phyloP scores from a whole-genome alignment of 2,888 invertebrate genomes.

The Diabrotica balteata region DNA sequence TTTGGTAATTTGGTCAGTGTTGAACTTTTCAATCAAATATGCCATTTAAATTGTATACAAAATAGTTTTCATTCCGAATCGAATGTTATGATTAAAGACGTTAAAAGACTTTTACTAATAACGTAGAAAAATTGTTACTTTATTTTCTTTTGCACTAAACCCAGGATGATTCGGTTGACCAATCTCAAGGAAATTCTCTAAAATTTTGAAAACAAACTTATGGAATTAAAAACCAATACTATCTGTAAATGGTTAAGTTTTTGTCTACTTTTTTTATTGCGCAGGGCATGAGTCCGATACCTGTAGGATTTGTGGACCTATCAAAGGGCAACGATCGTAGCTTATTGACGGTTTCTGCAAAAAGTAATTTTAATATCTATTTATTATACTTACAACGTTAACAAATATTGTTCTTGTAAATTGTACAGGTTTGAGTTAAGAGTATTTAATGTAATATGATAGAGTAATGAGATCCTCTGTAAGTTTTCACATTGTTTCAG shows the following conservation, averaged over 20 bases:
- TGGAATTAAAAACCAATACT: too few species aligned
- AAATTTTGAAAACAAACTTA: neutral
- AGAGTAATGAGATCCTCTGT: neutral
- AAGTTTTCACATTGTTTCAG: neutral
- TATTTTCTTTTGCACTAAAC: slow-evolving; percentile 11
- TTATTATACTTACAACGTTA: too few species aligned
- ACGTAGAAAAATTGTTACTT: slow-evolving; percentile 3
- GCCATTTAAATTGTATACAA: too few species aligned
- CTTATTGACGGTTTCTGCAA: slow-evolving; percentile 16
- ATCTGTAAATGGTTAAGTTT: neutral
- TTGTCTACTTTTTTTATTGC: slow-evolving; percentile 18
- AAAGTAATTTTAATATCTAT: slow-evolving; percentile 19
- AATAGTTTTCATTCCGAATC: too few species aligned
- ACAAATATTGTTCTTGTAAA: slow-evolving; percentile 5
- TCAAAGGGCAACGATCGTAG: slow-evolving; percentile 21
- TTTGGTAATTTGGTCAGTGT: too few species aligned
- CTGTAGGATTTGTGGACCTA: slow-evolving; percentile 23
- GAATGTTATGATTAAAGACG: too few species aligned
- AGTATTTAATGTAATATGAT: slow-evolving; percentile 14
- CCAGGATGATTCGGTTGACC: slow-evolving; percentile 26
- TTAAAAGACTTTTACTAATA: too few species aligned
- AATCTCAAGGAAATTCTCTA: slow-evolving; percentile 6
- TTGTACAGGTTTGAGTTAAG: slow-evolving; percentile 11
- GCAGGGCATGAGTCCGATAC: slow-evolving; percentile 20
- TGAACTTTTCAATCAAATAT: too few species aligned